Evolutionary conservation across 2,113 vertebrate genomes (phyloP).

Genomic region (Tetraodon nigroviridis): DNA sequence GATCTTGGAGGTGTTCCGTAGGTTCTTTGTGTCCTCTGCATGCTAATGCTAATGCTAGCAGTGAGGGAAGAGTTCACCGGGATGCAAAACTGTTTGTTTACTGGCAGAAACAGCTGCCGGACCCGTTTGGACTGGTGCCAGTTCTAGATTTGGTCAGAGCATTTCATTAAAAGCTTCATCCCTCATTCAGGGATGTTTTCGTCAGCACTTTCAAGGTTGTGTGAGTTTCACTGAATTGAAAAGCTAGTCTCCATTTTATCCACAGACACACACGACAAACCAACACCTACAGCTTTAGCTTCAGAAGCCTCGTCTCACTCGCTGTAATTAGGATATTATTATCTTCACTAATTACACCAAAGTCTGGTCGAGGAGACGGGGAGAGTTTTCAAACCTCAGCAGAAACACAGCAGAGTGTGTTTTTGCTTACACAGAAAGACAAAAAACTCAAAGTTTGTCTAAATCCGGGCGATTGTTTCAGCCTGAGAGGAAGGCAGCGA

Average conservation of each 20-base stretch:
- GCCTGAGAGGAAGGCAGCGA: conserved; percentile 34
- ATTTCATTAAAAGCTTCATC: too few species aligned
- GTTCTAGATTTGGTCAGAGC: too few species aligned
- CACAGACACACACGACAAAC: background rate
- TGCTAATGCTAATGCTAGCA: conserved; percentile 29
- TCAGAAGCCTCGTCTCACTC: background rate
- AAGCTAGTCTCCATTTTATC: too few species aligned
- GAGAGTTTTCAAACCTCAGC: background rate
- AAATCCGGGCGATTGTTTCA: conserved; percentile 30
- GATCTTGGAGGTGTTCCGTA: conserved; percentile 28
- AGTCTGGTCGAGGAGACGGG: background rate
- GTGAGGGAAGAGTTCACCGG: background rate
- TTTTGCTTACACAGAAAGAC: background rate
- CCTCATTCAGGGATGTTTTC: too few species aligned
- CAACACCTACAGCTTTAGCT: background rate
- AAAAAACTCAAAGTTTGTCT: conserved; percentile 24
- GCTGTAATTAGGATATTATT: conserved; percentile 2
- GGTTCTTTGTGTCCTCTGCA: conserved; percentile 16
- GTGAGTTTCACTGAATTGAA: too few species aligned
- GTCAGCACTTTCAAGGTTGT: too few species aligned
- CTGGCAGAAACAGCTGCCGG: too few species aligned
- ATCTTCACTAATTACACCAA: background rate
- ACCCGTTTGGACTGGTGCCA: too few species aligned
- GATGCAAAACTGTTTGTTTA: too few species aligned
- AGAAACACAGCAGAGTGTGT: background rate